Evolutionary conservation across 2,888 invertebrate genomes (phyloP).

Genomic region (Spodoptera picta): DNA sequence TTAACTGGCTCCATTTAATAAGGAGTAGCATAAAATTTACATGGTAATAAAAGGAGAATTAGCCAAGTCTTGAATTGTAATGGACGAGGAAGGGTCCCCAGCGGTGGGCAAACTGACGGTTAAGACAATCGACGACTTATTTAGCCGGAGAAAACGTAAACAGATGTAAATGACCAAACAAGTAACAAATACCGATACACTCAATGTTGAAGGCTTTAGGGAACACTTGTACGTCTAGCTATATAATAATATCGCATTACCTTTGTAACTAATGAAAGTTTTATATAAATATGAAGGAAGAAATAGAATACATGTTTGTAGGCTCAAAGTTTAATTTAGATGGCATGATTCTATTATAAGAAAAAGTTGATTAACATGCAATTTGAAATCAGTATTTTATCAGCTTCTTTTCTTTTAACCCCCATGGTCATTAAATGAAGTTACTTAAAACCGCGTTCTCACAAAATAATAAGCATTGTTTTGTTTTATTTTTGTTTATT

Average conservation of each 20-base stretch:
- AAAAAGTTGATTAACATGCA: no score
- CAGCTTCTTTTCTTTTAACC: no score
- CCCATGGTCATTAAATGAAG: no score
- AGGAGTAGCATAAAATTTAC: slow-evolving; percentile 39
- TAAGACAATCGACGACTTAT: slow-evolving; percentile 41
- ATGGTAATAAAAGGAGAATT: slow-evolving; percentile 44
- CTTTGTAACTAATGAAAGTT: not conserved
- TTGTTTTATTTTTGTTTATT: no score
- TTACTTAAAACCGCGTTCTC: no score
- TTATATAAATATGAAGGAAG: no score
- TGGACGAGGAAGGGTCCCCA: slow-evolving; percentile 32
- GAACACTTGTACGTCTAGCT: slow-evolving; percentile 13
- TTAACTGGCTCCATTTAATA: slow-evolving; percentile 8
- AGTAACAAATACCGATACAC: slow-evolving; percentile 46
- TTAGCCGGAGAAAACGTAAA: slow-evolving; percentile 43
- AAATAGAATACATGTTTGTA: no score
- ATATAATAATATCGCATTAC: slow-evolving; percentile 9
- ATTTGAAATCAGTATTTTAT: no score
- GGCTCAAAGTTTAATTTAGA: no score
- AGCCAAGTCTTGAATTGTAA: slow-evolving; percentile 39
- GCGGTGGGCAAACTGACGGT: slow-evolving; percentile 20
- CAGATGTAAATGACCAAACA: slow-evolving; percentile 51
- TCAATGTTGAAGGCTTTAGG: slow-evolving; percentile 23
- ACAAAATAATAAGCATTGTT: no score
- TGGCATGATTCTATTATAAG: no score